phyloP scores from a whole-genome alignment of 2,888 invertebrate species.

The Quadriops clusia region DNA sequence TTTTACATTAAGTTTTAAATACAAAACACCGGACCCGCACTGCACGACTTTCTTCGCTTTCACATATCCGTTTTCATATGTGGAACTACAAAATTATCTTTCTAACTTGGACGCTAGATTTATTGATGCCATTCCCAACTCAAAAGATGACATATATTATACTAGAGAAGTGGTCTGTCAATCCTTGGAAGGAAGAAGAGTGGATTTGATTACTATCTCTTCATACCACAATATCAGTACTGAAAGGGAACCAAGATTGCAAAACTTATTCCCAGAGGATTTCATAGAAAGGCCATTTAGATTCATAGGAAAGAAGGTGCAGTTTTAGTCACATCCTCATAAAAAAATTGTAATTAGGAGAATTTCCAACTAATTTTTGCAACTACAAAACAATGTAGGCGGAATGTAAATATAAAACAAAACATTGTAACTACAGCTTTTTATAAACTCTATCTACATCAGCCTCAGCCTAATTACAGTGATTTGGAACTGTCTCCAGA shows the following conservation, averaged over 20 bases:
- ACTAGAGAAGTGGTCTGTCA: conserved; percentile 67
- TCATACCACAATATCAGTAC: conserved; percentile 65
- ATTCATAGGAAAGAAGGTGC: conserved; percentile 71
- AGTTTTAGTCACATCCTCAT: too few relatives aligned
- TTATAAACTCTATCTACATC: neutral
- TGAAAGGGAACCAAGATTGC: conserved; percentile 60
- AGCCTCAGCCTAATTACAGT: conserved; percentile 1
- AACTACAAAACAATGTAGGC: conserved; percentile 1
- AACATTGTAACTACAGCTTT: conserved; percentile 2
- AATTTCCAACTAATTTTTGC: too few relatives aligned
- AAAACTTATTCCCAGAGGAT: conserved; percentile 60
- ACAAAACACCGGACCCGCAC: conserved; percentile 58
- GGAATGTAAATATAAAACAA: conserved; percentile 1
- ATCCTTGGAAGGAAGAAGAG: conserved; percentile 62
- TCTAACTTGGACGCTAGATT: conserved; percentile 50
- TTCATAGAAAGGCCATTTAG: conserved; percentile 55
- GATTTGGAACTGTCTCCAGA: neutral
- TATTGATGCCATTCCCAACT: conserved; percentile 24
- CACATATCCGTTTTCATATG: conserved; percentile 81
- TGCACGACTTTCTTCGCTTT: conserved; percentile 79
- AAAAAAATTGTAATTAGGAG: too few relatives aligned
- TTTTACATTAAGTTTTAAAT: conserved; percentile 64
- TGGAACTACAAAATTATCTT: conserved; percentile 65
- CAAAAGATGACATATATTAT: conserved; percentile 68
- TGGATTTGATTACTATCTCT: conserved; percentile 74